Conservation (phyloP, 2,888 invertebrate species). For the Eucera pruinosa region DNA sequence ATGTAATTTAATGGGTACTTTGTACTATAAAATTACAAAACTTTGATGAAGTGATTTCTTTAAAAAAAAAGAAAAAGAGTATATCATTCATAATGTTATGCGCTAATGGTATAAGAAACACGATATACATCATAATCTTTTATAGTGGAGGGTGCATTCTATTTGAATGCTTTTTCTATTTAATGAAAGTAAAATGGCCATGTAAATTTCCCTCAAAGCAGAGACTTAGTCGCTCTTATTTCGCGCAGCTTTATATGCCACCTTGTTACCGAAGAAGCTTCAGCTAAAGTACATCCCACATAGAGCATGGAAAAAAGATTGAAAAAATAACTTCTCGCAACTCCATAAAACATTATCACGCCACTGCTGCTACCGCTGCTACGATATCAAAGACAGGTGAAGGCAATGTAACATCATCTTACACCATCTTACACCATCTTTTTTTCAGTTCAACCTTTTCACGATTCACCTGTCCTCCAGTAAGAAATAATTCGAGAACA, state of each 20-base stretch:
- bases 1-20: too few species aligned
- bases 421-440: not conserved
- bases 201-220: conserved; percentile 4
- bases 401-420: conserved; percentile 7
- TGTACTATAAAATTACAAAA: not conserved
- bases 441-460: conserved; percentile 1
- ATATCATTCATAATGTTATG: too few species aligned
- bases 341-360: conserved; percentile 27
- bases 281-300: not conserved
- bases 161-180: not conserved
- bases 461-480: too few species aligned
- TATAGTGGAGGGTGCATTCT: not conserved
- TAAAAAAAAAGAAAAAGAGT: too few species aligned
- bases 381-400: conserved; percentile 28
- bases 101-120: too few species aligned
- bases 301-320: conserved; percentile 22
- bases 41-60: not conserved
- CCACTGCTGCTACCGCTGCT: not conserved
- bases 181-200: not conserved
- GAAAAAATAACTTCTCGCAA: conserved; percentile 36
- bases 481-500: conserved; percentile 10
- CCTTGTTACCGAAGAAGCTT: conserved; percentile 26
- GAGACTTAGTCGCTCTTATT: not conserved
- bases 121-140: too few species aligned
- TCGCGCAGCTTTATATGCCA: conserved; percentile 1